Percentiles rank a stretch among this genome's conserved stretches.
phyloP scores from a whole-genome alignment of 2,797 vertebrate species.

The Phalanger gymnotis region DNA sequence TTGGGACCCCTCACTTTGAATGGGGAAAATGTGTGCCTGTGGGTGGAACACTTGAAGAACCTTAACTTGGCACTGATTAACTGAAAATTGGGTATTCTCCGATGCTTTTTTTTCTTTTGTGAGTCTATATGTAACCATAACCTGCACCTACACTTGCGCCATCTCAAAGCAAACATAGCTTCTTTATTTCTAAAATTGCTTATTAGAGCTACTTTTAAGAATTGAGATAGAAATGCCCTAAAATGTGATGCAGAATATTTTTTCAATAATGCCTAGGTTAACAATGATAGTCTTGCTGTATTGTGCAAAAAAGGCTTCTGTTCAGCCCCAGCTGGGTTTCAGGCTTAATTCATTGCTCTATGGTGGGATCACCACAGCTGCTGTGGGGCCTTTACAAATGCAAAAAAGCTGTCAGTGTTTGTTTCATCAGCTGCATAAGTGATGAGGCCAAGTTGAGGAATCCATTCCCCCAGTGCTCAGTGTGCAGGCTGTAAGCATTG shows the following conservation, averaged over 20 bases:
- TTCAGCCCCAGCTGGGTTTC: slow-evolving; percentile 96
- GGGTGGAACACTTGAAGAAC: slow-evolving; percentile 43
- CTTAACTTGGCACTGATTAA: slow-evolving; percentile 67
- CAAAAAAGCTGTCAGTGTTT: slow-evolving; percentile 99
- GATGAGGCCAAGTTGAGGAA: slow-evolving; percentile 98
- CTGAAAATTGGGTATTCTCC: slow-evolving; percentile 53
- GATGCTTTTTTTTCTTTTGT: slow-evolving; percentile 55
- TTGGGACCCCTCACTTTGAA: not conserved
- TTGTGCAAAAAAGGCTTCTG: slow-evolving; percentile 94
- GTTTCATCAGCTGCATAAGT: slow-evolving; percentile 98
- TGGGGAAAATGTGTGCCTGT: not conserved
- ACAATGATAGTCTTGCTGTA: slow-evolving; percentile 91
- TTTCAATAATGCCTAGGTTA: slow-evolving; percentile 89
- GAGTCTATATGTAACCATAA: slow-evolving; percentile 12
- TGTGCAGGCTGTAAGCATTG: slow-evolving; percentile 85
- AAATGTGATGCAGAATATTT: slow-evolving; percentile 87
- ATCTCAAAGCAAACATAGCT: slow-evolving; percentile 77
- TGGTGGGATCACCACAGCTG: slow-evolving; percentile 99
- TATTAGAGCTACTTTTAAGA: slow-evolving; percentile 86
- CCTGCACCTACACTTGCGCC: slow-evolving; percentile 58
- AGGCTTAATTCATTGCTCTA: slow-evolving; percentile 95
- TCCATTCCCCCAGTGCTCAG: slow-evolving; percentile 86
- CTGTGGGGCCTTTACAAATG: slow-evolving; percentile 99
- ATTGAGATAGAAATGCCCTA: slow-evolving; percentile 82
- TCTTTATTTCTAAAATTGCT: slow-evolving; percentile 83